Evolutionary conservation across 2,797 vertebrate species (phyloP).

Genomic region (Diplodus puntazzo): DNA sequence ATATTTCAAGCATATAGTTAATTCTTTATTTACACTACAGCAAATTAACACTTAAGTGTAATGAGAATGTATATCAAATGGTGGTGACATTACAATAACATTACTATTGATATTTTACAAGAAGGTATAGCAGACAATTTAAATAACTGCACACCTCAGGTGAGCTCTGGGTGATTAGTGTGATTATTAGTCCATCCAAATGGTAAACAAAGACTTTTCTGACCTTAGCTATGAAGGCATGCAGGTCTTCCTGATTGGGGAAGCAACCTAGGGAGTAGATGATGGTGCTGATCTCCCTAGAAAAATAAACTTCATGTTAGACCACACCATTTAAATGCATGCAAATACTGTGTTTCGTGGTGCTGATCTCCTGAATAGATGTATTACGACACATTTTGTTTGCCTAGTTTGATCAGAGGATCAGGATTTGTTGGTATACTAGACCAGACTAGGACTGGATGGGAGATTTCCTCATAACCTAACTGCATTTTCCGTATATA

Average conservation of each 20-base stretch:
- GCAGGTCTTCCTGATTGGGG: conserved; percentile 90
- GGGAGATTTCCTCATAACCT: neutral
- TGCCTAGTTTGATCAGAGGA: neutral
- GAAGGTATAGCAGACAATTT: neutral
- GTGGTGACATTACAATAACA: neutral
- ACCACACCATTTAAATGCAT: neutral
- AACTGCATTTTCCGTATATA: neutral
- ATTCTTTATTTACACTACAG: neutral
- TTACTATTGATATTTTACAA: neutral
- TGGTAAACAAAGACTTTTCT: conserved; percentile 8
- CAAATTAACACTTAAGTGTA: neutral
- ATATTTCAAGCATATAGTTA: neutral
- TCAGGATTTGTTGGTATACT: neutral
- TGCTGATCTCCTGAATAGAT: neutral
- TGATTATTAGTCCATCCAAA: neutral
- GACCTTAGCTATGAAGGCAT: conserved; percentile 90
- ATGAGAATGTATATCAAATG: neutral
- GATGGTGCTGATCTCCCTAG: conserved; percentile 92
- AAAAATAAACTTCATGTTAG: conserved; percentile 36
- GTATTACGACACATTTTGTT: neutral
- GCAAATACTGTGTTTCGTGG: neutral
- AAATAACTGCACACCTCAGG: neutral
- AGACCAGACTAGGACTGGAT: neutral
- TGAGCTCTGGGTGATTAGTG: neutral
- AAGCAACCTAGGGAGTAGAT: conserved; percentile 92